Conservation (phyloP, 2,113 vertebrate genomes). For the Okapia johnstoni region DNA sequence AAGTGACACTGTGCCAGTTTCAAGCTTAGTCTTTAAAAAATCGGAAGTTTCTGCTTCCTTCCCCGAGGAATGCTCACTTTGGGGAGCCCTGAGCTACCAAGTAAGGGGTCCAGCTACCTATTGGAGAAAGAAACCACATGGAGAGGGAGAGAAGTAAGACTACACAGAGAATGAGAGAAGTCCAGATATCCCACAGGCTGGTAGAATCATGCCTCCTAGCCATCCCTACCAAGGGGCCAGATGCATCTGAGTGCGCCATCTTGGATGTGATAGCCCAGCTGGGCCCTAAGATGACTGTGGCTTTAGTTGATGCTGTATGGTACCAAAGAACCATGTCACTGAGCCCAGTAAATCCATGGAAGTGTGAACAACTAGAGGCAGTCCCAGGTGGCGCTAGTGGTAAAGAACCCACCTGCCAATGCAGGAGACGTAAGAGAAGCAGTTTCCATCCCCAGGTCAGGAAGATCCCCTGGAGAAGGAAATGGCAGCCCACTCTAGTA, state of each 20-base stretch:
- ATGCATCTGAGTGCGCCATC: fast-evolving
- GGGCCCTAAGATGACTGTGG: not conserved
- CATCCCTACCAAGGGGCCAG: not conserved
- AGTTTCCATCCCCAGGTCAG: not conserved
- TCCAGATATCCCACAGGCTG: not conserved
- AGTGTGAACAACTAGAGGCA: not conserved
- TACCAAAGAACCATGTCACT: not conserved
- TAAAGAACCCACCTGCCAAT: not conserved
- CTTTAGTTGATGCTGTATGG: no score
- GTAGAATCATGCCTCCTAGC: not conserved
- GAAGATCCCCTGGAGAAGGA: not conserved
- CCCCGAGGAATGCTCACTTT: not conserved
- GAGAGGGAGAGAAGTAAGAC: not conserved
- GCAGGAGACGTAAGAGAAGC: not conserved
- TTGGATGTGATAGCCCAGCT: no score
- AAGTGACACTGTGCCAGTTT: not conserved
- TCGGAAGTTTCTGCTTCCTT: not conserved
- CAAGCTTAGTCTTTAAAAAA: not conserved
- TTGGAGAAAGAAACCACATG: not conserved
- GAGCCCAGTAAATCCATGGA: not conserved
- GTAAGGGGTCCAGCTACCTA: not conserved
- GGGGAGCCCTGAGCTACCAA: not conserved
- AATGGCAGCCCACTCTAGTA: not conserved
- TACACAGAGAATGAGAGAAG: not conserved
- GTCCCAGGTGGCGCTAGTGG: not conserved